Evolutionary conservation across 2,888 invertebrate species (phyloP), one percentile per base, ranked within the genome.

Genomic region (Limenitis camilla): DNA sequence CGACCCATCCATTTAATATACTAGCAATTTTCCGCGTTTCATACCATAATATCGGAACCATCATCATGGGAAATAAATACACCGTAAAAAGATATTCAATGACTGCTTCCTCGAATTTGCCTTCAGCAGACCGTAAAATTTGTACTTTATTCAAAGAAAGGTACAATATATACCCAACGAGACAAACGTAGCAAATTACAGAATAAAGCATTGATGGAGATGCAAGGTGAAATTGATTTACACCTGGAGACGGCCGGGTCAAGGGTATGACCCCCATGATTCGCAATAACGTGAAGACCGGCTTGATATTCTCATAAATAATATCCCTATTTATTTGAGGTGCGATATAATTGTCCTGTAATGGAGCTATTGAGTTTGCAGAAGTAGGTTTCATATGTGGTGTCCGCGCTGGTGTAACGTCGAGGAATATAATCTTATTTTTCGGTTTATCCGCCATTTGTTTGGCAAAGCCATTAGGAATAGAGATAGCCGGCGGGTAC

Each of bases 1-100:
- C 89, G 42, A 89, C 88, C 92, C 93, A 92, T 58, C 89, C 90
- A 49, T 91, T 92, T 36, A 91, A 79, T 32, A 91, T 89, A 10
- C 66, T 69, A 0, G 90, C 90, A 48, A 92, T 88, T 71, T 92
- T 92, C n/a, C 77, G 76, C 0, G 91, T 89, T 68, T 93, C 93
- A 62, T 90, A 90, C 91, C 92, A 92, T 50, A 92, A 73, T 41
- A 93, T 85, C 0, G 92, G 92, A 40, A 92, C 88, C 0, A 88
- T 75, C 9, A 90, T 74, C 64, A 92, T 85, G 0, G 93, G 93
- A 54, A 93, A 82, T 55, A 93, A 81, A 68, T 93, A 93, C 0
- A 93, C 91, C n/a, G 92, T 89, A 63, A 93, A 93, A 0, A 93
- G 78, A 67, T 93, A 93, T 53, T 92, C 92, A 63, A 93, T 93